Evolutionary conservation across 2,888 invertebrate species (phyloP).

Genomic region (Lymantria dispar): DNA sequence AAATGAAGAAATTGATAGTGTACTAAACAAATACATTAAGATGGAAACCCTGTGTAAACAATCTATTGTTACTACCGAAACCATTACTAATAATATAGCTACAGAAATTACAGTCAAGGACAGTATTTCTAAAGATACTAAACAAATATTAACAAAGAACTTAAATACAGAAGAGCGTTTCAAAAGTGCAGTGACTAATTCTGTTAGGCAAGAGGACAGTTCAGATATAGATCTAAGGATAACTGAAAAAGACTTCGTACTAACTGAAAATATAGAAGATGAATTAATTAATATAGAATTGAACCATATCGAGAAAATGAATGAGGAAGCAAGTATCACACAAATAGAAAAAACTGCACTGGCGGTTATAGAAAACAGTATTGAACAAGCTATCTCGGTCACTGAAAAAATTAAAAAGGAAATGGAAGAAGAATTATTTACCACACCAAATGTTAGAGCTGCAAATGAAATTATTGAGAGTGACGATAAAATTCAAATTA

Average conservation of each 20-base stretch:
- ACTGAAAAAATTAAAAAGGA: slow-evolving; percentile 61
- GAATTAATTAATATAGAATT: slow-evolving; percentile 32
- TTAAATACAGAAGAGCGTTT: slow-evolving; percentile 3
- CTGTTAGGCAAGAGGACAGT: neutral
- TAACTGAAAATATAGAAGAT: slow-evolving; percentile 1
- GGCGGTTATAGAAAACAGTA: slow-evolving; percentile 58
- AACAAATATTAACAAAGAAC: neutral
- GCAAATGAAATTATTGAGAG: slow-evolving; percentile 2
- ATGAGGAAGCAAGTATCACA: slow-evolving; percentile 48
- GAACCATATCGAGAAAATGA: slow-evolving; percentile 40
- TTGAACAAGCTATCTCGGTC: slow-evolving; percentile 58
- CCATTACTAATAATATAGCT: slow-evolving; percentile 17
- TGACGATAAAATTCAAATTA: neutral
- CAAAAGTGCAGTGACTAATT: neutral
- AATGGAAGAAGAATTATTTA: slow-evolving; percentile 43
- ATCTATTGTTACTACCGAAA: slow-evolving; percentile 12
- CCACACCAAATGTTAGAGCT: slow-evolving; percentile 1
- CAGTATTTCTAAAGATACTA: neutral
- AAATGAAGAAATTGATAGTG: slow-evolving; percentile 15
- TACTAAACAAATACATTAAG: slow-evolving; percentile 5
- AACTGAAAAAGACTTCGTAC: slow-evolving; percentile 13
- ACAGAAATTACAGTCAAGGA: neutral
- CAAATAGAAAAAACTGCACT: slow-evolving; percentile 60
- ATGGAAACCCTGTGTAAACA: slow-evolving; percentile 10
- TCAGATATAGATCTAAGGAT: neutral